Evolutionary conservation across 2,113 vertebrate genomes (phyloP).

Genomic region (Ceyx melanurus): DNA sequence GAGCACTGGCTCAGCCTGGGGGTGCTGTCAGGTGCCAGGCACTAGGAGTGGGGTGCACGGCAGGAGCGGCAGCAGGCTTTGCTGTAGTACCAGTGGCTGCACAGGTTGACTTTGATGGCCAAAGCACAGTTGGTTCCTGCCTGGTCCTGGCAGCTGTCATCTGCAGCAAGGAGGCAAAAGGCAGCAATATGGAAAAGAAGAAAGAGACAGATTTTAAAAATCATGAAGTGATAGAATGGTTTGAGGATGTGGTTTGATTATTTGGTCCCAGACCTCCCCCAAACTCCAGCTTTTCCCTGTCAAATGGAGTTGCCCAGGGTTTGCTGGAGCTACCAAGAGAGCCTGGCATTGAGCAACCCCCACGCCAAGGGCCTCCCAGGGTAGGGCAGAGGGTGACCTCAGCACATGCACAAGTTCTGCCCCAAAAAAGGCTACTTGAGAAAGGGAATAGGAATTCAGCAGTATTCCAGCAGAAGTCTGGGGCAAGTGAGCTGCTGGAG

Average conservation of each 20-base stretch:
- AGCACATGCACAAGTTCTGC: accelerated
- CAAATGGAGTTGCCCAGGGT: background rate
- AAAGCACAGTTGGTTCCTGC: conserved; percentile 93
- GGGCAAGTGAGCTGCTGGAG: background rate
- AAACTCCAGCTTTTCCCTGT: background rate
- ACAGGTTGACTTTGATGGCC: conserved; percentile 97
- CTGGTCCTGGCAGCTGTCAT: conserved; percentile 97
- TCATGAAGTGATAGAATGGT: too few relatives aligned
- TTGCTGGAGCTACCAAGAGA: background rate
- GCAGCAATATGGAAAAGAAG: accelerated
- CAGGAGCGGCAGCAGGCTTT: conserved; percentile 97
- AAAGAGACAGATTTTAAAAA: too few relatives aligned
- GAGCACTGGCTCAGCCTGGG: background rate
- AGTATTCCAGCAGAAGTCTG: background rate
- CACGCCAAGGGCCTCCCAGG: background rate
- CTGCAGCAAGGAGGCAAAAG: conserved; percentile 61
- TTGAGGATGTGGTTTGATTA: too few relatives aligned
- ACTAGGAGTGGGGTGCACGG: conserved; percentile 74
- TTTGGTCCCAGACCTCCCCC: background rate
- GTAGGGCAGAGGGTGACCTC: background rate
- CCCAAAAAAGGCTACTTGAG: background rate
- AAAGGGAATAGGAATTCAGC: background rate
- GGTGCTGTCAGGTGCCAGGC: background rate
- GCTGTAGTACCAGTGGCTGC: conserved; percentile 99
- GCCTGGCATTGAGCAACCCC: background rate